Percentiles rank a stretch among this genome's conserved stretches.
These are phyloP conservation scores for Phoeniculus purpureus DNA, from an alignment of 2,797 vertebrate species.

Conservation along the genomic window DNA sequence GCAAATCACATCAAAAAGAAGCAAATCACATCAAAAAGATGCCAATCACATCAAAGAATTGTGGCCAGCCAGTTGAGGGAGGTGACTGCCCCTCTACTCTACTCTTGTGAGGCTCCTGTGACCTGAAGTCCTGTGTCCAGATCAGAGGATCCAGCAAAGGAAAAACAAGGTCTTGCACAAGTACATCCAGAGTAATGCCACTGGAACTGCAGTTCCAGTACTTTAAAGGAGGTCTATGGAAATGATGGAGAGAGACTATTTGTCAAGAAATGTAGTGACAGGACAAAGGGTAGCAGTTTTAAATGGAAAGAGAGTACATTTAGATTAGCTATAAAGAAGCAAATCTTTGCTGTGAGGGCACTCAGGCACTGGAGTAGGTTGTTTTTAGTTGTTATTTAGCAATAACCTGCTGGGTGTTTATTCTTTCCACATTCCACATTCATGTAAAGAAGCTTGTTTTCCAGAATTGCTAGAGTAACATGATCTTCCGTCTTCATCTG, in stretches of 20 bases:
- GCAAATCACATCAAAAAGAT: no score
- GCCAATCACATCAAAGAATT: no score
- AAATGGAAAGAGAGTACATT: background rate
- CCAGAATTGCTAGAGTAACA: background rate
- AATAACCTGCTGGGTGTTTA: background rate
- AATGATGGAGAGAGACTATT: no score
- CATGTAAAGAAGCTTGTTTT: background rate
- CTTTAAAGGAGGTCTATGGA: no score
- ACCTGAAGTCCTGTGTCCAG: background rate
- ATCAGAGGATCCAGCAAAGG: background rate
- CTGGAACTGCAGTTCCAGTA: background rate
- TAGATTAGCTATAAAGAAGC: background rate
- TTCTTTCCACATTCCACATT: background rate
- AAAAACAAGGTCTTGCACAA: background rate
- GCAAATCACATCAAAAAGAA: no score
- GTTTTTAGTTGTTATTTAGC: background rate
- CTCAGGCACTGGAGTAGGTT: background rate
- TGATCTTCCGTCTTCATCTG: background rate
- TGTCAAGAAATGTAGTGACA: background rate
- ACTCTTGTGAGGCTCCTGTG: background rate
- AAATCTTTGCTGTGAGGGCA: background rate
- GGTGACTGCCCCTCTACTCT: background rate
- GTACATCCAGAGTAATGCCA: background rate
- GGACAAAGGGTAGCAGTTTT: background rate
- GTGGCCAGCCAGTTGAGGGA: no score